Conservation (phyloP, 2,888 invertebrate genomes). For the Altica lythri region DNA sequence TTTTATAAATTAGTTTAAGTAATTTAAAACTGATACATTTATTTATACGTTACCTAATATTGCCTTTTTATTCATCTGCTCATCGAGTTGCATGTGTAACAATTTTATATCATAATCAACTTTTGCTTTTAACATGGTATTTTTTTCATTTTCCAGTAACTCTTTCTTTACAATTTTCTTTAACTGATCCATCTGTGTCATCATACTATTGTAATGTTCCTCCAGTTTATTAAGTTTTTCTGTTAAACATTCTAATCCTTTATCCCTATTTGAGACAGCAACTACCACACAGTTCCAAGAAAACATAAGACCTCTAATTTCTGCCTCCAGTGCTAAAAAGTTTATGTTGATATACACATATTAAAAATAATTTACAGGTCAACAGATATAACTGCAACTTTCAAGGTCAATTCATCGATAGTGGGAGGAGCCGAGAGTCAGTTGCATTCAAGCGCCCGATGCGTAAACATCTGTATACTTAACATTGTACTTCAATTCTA, state of each 20-base stretch:
- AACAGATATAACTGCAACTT: no score
- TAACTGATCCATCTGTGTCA: conserved; percentile 66
- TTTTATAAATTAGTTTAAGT: no score
- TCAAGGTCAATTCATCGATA: no score
- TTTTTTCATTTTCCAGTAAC: conserved; percentile 68
- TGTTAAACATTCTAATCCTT: conserved; percentile 65
- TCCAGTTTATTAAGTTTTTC: conserved; percentile 60
- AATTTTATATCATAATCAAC: conserved; percentile 62
- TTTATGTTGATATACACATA: no score
- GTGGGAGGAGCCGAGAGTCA: no score
- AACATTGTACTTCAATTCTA: no score
- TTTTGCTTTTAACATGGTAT: conserved; percentile 65
- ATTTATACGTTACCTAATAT: not conserved
- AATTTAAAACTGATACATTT: no score
- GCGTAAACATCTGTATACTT: no score
- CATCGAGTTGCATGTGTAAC: conserved; percentile 58
- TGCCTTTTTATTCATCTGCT: conserved; percentile 59
- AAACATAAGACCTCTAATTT: conserved; percentile 70
- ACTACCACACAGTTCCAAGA: conserved; percentile 77
- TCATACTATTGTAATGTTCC: conserved; percentile 45
- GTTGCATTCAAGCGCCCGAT: no score
- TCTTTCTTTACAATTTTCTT: conserved; percentile 70
- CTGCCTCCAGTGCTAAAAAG: conserved; percentile 70
- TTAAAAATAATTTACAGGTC: no score
- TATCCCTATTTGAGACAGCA: conserved; percentile 72